Percentiles rank a stretch among this genome's conserved stretches.
phyloP scores from a whole-genome alignment of 1,140 invertebrate species.

The Pseudomyrmex gracilis region DNA sequence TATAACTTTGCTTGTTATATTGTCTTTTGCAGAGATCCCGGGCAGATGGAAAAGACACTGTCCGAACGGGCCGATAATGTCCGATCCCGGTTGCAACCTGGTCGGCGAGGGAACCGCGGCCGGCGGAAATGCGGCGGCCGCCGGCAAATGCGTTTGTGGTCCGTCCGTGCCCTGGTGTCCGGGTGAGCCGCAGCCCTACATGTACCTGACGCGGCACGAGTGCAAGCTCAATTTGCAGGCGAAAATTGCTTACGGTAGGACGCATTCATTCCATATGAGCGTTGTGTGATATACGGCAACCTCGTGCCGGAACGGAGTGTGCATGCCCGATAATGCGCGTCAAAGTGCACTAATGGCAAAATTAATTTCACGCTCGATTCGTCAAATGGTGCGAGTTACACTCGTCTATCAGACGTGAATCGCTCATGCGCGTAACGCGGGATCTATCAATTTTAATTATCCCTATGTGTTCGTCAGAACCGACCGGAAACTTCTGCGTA shows the following conservation, averaged over 20 bases:
- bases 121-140: constrained; percentile 68
- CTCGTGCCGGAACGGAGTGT: neutral
- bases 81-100: constrained; percentile 81
- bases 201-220: constrained; percentile 80
- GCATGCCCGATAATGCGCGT: constrained; percentile 49
- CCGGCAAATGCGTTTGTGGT: constrained; percentile 82
- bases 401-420: constrained; percentile 36
- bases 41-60: constrained; percentile 83
- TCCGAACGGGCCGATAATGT: constrained; percentile 78
- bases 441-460: constrained; percentile 58
- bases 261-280: constrained; percentile 42
- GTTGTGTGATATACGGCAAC: constrained; percentile 3
- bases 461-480: constrained; percentile 1
- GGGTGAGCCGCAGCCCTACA: constrained; percentile 81
- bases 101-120: constrained; percentile 77
- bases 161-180: constrained; percentile 83
- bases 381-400: constrained; percentile 52
- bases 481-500: constrained; percentile 6
- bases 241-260: constrained; percentile 82
- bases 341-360: constrained; percentile 58
- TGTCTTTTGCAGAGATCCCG: constrained; percentile 79
- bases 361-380: constrained; percentile 59
- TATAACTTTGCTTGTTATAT: neutral
- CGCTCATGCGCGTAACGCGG: constrained; percentile 15
- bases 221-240: constrained; percentile 83